A percentile compares a stretch with the other conserved stretches of the same genome.
Conservation (phyloP, 2,797 vertebrate species). For the Sandelia bainsii region DNA sequence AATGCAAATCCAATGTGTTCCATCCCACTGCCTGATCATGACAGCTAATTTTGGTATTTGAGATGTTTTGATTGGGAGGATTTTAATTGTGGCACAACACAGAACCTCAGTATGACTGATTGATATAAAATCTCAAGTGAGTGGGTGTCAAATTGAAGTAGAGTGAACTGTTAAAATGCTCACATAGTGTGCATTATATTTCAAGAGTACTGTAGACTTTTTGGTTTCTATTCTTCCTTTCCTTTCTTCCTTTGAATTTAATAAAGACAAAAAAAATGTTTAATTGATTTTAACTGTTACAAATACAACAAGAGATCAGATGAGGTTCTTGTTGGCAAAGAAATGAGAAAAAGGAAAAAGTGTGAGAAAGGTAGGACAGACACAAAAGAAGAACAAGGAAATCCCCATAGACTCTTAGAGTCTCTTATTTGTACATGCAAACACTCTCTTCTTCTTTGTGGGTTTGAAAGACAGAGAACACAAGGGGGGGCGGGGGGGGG, state of each 20-base stretch:
- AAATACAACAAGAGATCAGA: background rate
- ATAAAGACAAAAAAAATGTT: conserved; percentile 6
- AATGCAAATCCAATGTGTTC: conserved; percentile 83
- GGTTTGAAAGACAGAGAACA: conserved; percentile 49
- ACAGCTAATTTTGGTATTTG: conserved; percentile 81
- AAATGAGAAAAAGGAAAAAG: conserved; percentile 35
- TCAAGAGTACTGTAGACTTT: conserved; percentile 5
- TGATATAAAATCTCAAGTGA: conserved; percentile 70
- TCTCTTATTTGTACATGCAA: conserved; percentile 64
- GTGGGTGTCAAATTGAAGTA: conserved; percentile 64
- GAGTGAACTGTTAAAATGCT: conserved; percentile 59
- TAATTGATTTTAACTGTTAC: conserved; percentile 9
- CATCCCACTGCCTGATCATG: conserved; percentile 75
- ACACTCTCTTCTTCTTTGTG: conserved; percentile 63
- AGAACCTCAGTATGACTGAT: conserved; percentile 64
- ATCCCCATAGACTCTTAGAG: conserved; percentile 55
- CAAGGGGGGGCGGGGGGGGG: conserved; percentile 27
- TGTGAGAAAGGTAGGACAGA: conserved; percentile 23
- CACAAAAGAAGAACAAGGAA: conserved; percentile 55
- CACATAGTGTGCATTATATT: conserved; percentile 16
- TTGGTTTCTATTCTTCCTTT: conserved; percentile 23
- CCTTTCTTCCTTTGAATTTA: conserved; percentile 20
- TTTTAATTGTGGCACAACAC: conserved; percentile 80
- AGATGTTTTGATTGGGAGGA: conserved; percentile 73
- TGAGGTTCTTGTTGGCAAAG: conserved; percentile 1